Conservation (phyloP, 2,797 vertebrate genomes). For the Tenualosa ilisha region DNA sequence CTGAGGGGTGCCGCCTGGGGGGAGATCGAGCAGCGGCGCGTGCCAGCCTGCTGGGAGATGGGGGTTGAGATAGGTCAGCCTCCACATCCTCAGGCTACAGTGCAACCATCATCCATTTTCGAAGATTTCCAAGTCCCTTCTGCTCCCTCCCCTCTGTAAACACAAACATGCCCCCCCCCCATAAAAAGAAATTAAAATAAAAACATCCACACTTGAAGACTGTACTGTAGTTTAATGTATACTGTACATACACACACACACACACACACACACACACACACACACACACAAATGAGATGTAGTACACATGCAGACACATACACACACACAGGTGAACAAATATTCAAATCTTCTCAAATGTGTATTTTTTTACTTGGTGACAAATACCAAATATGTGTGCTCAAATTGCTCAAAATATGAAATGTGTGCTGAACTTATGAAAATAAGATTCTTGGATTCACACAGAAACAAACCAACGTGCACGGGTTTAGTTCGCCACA, state of each 20-base stretch:
- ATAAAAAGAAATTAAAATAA: slow-evolving; percentile 33
- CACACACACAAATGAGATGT: not conserved
- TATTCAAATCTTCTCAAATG: not conserved
- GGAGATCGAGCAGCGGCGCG: slow-evolving; percentile 36
- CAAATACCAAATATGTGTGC: too few relatives aligned
- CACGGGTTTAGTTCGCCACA: not conserved
- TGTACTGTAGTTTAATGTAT: slow-evolving; percentile 26
- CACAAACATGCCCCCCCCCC: not conserved
- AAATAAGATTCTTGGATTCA: not conserved
- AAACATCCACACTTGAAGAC: slow-evolving; percentile 40
- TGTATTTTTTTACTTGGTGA: not conserved
- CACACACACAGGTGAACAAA: not conserved
- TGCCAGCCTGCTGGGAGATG: slow-evolving; percentile 51
- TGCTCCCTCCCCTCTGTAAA: not conserved
- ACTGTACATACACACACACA: not conserved
- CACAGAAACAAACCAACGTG: not conserved
- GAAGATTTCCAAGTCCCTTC: too few relatives aligned
- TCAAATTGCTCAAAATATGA: too few relatives aligned
- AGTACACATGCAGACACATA: not conserved
- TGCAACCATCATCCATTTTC: not conserved
- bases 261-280: not conserved
- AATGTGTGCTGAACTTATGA: not conserved
- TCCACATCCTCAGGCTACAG: slow-evolving; percentile 52
- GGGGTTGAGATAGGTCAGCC: slow-evolving; percentile 58
- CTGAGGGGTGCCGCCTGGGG: slow-evolving; percentile 57